These are phyloP conservation scores for Sphaerophoria rueppellii DNA, from an alignment of 2,888 invertebrate genomes.

Conservation along the genomic window DNA sequence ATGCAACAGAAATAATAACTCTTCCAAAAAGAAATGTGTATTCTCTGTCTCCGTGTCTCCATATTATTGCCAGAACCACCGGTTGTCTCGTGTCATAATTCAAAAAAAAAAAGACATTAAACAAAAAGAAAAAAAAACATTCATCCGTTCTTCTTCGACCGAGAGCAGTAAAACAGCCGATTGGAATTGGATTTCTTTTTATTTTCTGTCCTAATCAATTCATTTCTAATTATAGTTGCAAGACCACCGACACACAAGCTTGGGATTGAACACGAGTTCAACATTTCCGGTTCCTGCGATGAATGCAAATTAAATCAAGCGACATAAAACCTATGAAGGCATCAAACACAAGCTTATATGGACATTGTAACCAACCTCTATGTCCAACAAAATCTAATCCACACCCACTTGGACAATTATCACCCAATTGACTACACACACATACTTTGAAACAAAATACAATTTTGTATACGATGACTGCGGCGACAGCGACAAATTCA, in stretches of 20 bases:
- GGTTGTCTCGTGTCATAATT: slow-evolving; percentile 62
- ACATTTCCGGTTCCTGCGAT: slow-evolving; percentile 71
- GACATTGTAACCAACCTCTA: not conserved
- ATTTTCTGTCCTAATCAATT: slow-evolving; percentile 58
- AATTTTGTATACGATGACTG: not conserved
- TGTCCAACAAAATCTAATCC: slow-evolving; percentile 64
- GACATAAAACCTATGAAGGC: slow-evolving; percentile 24
- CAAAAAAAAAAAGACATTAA: slow-evolving; percentile 52
- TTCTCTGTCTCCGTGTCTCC: slow-evolving; percentile 30
- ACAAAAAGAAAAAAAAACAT: slow-evolving; percentile 44
- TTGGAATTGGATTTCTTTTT: slow-evolving; percentile 17
- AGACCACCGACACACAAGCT: slow-evolving; percentile 52
- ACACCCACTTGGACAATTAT: slow-evolving; percentile 70
- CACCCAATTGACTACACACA: slow-evolving; percentile 66
- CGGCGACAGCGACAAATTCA: slow-evolving; percentile 12
- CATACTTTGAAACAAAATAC: slow-evolving; percentile 23
- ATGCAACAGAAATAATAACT: slow-evolving; percentile 42
- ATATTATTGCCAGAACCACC: not conserved
- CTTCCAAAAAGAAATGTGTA: slow-evolving; percentile 39
- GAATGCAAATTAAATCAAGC: slow-evolving; percentile 64
- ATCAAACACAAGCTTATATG: slow-evolving; percentile 26
- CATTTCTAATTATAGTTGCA: slow-evolving; percentile 68
- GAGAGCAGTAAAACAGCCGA: not conserved
- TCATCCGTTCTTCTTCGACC: slow-evolving; percentile 29
- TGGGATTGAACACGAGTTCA: slow-evolving; percentile 62